Percentiles rank a stretch among this genome's conserved stretches.
Evolutionary conservation across 2,888 invertebrate species (phyloP).

Genomic region (Spisula subtruncata): DNA sequence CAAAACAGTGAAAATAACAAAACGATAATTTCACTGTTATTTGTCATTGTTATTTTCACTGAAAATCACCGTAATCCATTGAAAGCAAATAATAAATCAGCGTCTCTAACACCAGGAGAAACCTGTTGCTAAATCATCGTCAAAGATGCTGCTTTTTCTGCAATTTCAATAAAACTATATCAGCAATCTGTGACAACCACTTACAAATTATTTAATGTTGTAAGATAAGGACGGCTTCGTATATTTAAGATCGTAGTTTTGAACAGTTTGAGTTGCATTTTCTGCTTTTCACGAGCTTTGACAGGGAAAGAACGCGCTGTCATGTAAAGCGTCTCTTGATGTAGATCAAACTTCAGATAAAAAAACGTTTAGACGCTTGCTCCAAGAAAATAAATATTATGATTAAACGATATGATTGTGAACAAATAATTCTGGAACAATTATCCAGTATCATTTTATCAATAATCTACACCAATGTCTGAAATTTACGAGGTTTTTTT

Average conservation of each 20-base stretch:
- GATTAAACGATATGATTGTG: constrained; percentile 10
- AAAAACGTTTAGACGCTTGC: constrained; percentile 5
- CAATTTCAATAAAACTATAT: constrained; percentile 6
- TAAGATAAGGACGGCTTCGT: background rate
- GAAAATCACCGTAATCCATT: too few species aligned
- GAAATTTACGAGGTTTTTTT: background rate
- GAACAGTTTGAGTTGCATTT: background rate
- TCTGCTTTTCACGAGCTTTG: background rate
- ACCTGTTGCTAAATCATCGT: too few species aligned
- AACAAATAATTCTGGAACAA: background rate
- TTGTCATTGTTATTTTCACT: too few species aligned
- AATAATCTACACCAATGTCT: background rate
- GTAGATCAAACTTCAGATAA: background rate
- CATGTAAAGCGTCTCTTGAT: background rate
- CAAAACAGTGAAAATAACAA: too few species aligned
- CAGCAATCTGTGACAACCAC: constrained; percentile 22
- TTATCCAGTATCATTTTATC: background rate
- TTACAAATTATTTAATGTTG: constrained; percentile 4
- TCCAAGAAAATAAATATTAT: background rate
- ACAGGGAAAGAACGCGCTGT: background rate
- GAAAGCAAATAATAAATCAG: too few species aligned
- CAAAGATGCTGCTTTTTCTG: background rate
- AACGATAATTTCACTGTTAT: too few species aligned
- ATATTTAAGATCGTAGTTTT: background rate
- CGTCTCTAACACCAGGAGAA: background rate